Evolutionary conservation across 2,888 invertebrate species (phyloP).

Genomic region (Pogonocherus hispidulus): DNA sequence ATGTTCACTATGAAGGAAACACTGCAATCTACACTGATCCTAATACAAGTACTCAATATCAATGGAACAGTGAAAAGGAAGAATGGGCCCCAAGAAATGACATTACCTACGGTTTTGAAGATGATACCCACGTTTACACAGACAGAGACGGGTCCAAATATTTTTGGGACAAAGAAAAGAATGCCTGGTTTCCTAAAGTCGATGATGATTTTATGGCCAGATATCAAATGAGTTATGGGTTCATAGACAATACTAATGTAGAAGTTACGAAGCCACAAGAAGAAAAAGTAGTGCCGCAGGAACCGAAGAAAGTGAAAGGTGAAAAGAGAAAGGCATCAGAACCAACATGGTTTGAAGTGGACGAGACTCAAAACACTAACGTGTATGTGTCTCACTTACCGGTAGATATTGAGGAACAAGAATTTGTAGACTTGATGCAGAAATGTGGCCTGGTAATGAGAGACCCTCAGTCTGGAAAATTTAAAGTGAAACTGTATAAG

Average conservation of each 20-base stretch:
- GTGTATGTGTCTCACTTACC: conserved; percentile 97
- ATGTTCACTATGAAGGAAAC: conserved; percentile 80
- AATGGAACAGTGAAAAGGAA: conserved; percentile 75
- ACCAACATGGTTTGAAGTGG: conserved; percentile 90
- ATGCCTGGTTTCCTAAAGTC: conserved; percentile 97
- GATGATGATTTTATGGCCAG: conserved; percentile 96
- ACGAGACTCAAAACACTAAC: conserved; percentile 91
- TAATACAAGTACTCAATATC: conserved; percentile 76
- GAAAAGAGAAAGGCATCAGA: conserved; percentile 72
- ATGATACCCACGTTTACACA: conserved; percentile 84
- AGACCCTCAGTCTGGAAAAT: conserved; percentile 54
- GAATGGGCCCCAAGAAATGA: conserved; percentile 71
- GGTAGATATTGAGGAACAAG: conserved; percentile 87
- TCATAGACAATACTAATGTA: conserved; percentile 74
- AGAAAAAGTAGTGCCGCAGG: conserved; percentile 44
- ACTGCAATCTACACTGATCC: conserved; percentile 84
- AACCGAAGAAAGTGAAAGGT: conserved; percentile 59
- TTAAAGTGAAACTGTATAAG: conserved; percentile 80
- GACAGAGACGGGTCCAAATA: conserved; percentile 90
- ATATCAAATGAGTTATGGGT: conserved; percentile 96
- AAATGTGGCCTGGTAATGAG: conserved; percentile 97
- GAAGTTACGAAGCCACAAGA: conserved; percentile 53
- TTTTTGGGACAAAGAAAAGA: conserved; percentile 92
- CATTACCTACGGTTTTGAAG: conserved; percentile 77
- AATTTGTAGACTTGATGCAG: conserved; percentile 92